phyloP scores from a whole-genome alignment of 1,140 invertebrate genomes.

The Stenopsyche tienmushanensis region DNA sequence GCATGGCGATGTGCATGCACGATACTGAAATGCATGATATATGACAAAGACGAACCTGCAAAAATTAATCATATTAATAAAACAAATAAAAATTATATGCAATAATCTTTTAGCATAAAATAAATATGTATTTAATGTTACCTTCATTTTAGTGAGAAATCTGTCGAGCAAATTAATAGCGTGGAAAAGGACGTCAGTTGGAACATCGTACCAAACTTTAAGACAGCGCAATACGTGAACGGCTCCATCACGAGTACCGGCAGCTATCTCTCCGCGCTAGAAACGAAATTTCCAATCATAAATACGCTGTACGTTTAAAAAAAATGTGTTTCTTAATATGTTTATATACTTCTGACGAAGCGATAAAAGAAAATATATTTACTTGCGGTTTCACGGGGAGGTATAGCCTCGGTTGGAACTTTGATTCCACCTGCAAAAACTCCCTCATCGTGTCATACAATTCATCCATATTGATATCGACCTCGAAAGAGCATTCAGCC shows the following conservation, averaged over 20 bases:
- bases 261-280: constrained; percentile 65
- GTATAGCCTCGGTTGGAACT: constrained; percentile 68
- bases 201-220: constrained; percentile 80
- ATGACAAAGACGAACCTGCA: constrained; percentile 62
- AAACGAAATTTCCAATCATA: background rate
- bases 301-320: constrained; percentile 7
- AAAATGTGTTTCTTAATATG: background rate
- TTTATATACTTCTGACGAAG: no score
- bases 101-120: constrained; percentile 3
- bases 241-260: constrained; percentile 71
- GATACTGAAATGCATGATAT: constrained; percentile 72
- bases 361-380: constrained; percentile 31
- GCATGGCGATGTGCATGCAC: constrained; percentile 64
- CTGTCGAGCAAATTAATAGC: constrained; percentile 77
- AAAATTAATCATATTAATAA: constrained; percentile 10
- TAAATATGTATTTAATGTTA: constrained; percentile 43
- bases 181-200: constrained; percentile 73
- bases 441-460: constrained; percentile 66
- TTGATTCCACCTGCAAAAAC: constrained; percentile 65
- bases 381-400: constrained; percentile 60
- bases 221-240: constrained; percentile 77
- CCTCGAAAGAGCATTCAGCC: background rate
- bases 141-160: constrained; percentile 72
- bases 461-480: constrained; percentile 41
- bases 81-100: constrained; percentile 2